Evolutionary conservation across 92 coral and sea anemone species (phyloP), one percentile per base, ranked within the genome.

Genomic region (Siderastrea radians): DNA sequence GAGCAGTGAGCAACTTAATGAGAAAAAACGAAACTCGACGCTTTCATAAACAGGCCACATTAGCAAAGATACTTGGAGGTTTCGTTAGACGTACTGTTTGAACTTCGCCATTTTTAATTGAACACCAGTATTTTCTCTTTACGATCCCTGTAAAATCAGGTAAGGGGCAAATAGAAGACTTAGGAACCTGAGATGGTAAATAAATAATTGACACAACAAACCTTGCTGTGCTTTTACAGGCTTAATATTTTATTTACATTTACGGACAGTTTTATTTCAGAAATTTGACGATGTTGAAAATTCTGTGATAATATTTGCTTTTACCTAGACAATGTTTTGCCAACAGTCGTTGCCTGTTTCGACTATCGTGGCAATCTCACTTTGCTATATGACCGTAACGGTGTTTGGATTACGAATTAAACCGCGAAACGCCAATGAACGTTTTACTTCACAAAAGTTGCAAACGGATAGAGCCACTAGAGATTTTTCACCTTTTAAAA

Each of bases 161-260:
- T 66, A 11, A 19, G 43, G 43, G 15, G 45, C 6, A 57, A 55
- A 38, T 16, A n/a, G 68, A 47, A 49, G 53, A 70, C 74, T 79
- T 16, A 50, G 61, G 58, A 50, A 57, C 74, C 52, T 63, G 55
- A 58, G 47, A 44, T 54, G 0, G 47, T 68, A 12, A 57, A 82
- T 84, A 62, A 84, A 84, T 84, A 73, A 84, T 84, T 49, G 12
- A 84, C 66, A 84, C 38, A 72, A 3, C 16, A 74, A 51, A 61
- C 16, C 69, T 50, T 14, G 38, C 38, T 26, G 6, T 59, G 70
- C 46, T 72, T 57, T 83, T 48, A 47, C 45, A 49, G 55, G 43
- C 59, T 47, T 51, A 62, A 84, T 14, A 66, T 45, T 66, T 66
- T 67, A 74, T 60, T 84, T 52, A 74, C 62, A 59, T 51, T 74